phyloP scores from a whole-genome alignment of 2,797 vertebrate genomes.

The Pseudocheirus occidentalis region DNA sequence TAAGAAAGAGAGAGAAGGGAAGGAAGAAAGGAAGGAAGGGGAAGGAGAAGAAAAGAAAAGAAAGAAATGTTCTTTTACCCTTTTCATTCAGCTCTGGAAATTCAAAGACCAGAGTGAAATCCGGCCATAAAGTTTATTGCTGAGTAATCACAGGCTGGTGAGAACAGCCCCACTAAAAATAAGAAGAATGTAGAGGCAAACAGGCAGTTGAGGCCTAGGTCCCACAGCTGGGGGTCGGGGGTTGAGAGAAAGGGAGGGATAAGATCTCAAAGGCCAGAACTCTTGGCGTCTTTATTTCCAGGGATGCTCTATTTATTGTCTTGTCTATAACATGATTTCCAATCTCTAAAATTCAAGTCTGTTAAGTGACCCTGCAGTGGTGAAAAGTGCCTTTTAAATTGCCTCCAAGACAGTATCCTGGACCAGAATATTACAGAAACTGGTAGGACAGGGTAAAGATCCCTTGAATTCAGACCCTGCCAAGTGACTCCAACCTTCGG shows the following conservation, averaged over 20 bases:
- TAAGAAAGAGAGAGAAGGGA: slow-evolving; percentile 70
- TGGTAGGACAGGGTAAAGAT: slow-evolving; percentile 26
- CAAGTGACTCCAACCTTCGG: slow-evolving; percentile 62
- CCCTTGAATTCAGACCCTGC: slow-evolving; percentile 64
- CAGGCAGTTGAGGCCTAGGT: slow-evolving; percentile 87
- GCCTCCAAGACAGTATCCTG: background rate
- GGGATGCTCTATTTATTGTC: background rate
- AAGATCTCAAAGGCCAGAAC: slow-evolving; percentile 20
- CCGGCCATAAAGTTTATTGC: slow-evolving; percentile 91
- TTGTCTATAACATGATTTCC: background rate
- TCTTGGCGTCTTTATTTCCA: background rate
- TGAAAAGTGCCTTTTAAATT: background rate
- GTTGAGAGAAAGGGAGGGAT: background rate
- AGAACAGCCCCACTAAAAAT: slow-evolving; percentile 85
- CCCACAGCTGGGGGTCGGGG: background rate
- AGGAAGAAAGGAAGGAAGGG: slow-evolving; percentile 56
- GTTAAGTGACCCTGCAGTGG: background rate
- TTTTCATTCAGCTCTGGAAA: slow-evolving; percentile 87
- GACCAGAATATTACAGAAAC: background rate
- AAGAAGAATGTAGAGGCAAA: slow-evolving; percentile 86
- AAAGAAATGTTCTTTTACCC: slow-evolving; percentile 79
- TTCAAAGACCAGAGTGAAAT: slow-evolving; percentile 89
- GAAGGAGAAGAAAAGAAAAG: slow-evolving; percentile 61
- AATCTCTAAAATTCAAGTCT: background rate
- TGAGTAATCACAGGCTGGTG: slow-evolving; percentile 88